phyloP scores from a whole-genome alignment of 2,888 invertebrate species.

The Agonopterix alstromeriana region DNA sequence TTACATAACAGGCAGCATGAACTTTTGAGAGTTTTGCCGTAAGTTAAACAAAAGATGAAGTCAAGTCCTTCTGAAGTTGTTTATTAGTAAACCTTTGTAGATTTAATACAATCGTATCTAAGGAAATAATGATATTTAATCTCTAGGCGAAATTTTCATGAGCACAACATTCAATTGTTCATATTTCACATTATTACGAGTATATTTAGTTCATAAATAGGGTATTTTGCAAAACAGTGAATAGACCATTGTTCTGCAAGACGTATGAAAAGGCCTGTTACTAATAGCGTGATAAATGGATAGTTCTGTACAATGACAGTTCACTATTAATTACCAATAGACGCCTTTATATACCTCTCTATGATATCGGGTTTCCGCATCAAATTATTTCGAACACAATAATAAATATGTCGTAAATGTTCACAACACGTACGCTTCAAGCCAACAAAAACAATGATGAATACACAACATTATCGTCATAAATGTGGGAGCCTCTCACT shows the following conservation, averaged over 20 bases:
- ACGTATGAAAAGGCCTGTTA: conserved; percentile 53
- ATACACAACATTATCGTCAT: conserved; percentile 21
- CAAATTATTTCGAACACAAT: conserved; percentile 15
- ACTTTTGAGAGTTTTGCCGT: too few species aligned
- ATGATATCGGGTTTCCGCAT: conserved; percentile 37
- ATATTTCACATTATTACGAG: conserved; percentile 30
- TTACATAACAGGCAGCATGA: too few species aligned
- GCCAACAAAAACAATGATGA: conserved; percentile 12
- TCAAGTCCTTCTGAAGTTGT: too few species aligned
- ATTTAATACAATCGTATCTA: too few species aligned
- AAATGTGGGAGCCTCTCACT: conserved; percentile 47
- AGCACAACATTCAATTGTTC: conserved; percentile 30
- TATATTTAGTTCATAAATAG: conserved; percentile 44
- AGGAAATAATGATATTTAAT: too few species aligned
- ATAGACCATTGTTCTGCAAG: conserved; percentile 60
- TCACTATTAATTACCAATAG: conserved; percentile 45
- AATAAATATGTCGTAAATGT: conserved; percentile 17
- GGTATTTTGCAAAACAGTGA: conserved; percentile 51
- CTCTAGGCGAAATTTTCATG: conserved; percentile 2
- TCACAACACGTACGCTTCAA: conserved; percentile 14
- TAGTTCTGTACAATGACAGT: conserved; percentile 44
- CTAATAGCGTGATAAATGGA: conserved; percentile 52
- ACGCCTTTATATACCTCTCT: conserved; percentile 28
- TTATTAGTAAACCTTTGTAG: too few species aligned
- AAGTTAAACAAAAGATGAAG: too few species aligned